A percentile compares a stretch with the other conserved stretches of the same genome.
Conservation (phyloP, 2,888 invertebrate species). For the Acleris sparsana region DNA sequence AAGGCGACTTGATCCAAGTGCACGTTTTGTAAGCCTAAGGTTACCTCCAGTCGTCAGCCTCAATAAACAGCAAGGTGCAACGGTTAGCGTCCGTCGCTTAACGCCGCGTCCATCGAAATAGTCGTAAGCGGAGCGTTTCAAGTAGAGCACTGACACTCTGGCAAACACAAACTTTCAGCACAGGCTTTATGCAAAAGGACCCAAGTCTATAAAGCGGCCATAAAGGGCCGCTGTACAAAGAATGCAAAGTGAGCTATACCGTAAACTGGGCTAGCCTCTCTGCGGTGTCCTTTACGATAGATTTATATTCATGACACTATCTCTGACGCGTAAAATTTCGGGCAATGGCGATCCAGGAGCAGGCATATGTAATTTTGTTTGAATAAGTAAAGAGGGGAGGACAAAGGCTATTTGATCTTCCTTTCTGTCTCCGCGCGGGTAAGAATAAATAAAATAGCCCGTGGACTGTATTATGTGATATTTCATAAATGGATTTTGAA, state of each 20-base stretch:
- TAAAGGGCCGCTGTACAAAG: conserved; percentile 78
- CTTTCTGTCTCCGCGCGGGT: conserved; percentile 60
- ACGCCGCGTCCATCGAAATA: conserved; percentile 31
- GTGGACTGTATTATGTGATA: conserved; percentile 73
- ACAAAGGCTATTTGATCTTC: conserved; percentile 82
- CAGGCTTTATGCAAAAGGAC: conserved; percentile 78
- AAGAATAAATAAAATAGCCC: conserved; percentile 74
- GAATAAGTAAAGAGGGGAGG: conserved; percentile 82
- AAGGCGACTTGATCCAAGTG: neutral
- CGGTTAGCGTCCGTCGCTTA: conserved; percentile 23
- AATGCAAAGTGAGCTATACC: conserved; percentile 82
- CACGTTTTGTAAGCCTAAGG: neutral
- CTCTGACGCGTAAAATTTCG: conserved; percentile 82
- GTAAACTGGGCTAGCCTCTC: conserved; percentile 73
- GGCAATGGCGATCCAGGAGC: conserved; percentile 80
- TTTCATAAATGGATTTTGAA: conserved; percentile 77
- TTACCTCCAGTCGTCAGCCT: conserved; percentile 4
- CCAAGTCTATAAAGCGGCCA: conserved; percentile 78
- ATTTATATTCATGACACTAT: conserved; percentile 84
- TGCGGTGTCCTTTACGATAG: conserved; percentile 80
- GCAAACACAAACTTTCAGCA: conserved; percentile 49
- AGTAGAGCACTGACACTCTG: conserved; percentile 39
- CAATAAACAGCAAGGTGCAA: conserved; percentile 28
- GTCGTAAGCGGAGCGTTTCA: conserved; percentile 35
- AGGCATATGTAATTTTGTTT: conserved; percentile 84